These are phyloP conservation scores for Drosophila erecta DNA, from an alignment of 1,140 invertebrate genomes.

Conservation along the genomic window DNA sequence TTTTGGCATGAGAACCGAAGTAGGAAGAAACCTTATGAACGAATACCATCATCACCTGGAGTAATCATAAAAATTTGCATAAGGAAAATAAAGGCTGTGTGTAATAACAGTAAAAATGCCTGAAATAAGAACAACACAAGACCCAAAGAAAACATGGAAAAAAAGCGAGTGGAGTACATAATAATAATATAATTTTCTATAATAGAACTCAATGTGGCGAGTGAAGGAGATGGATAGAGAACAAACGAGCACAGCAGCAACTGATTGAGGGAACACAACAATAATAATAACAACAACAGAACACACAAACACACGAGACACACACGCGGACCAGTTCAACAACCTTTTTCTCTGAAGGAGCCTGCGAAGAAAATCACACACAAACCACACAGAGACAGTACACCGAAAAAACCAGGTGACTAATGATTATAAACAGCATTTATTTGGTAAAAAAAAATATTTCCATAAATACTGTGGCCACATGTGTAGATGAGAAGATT, in stretches of 20 bases:
- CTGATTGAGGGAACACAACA: conserved; percentile 54
- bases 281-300: conserved; percentile 49
- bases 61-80: conserved; percentile 54
- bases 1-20: conserved; percentile 6
- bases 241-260: conserved; percentile 30
- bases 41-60: conserved; percentile 15
- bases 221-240: conserved; percentile 10
- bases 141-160: conserved; percentile 10
- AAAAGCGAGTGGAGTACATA: conserved; percentile 65
- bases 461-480: too few species aligned
- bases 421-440: background rate
- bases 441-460: too few species aligned
- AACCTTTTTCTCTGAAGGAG: conserved; percentile 52
- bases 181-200: conserved; percentile 83
- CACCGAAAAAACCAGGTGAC: conserved; percentile 1
- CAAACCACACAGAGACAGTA: conserved; percentile 15
- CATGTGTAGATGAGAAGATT: too few species aligned
- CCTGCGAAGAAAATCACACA: conserved; percentile 30
- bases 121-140: conserved; percentile 54
- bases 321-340: conserved; percentile 63
- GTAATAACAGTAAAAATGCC: conserved; percentile 71
- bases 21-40: conserved; percentile 5
- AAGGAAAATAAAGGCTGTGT: conserved; percentile 51
- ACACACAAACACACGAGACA: conserved; percentile 28
- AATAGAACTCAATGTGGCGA: conserved; percentile 67